phyloP scores from a whole-genome alignment of 2,888 invertebrate genomes.

The Eilema griseolum region DNA sequence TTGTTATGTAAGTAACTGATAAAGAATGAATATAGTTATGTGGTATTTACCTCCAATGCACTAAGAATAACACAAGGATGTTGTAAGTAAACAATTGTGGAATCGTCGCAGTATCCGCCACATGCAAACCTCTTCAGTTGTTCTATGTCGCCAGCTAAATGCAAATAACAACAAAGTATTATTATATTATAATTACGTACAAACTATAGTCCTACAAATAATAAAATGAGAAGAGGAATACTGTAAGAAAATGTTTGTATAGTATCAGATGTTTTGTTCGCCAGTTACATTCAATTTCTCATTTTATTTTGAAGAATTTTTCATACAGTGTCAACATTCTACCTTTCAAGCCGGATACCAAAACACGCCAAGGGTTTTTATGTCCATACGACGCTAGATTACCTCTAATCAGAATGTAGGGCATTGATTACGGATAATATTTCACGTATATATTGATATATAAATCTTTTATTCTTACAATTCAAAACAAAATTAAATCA shows the following conservation, averaged over 20 bases:
- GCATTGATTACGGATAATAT: conserved; percentile 89
- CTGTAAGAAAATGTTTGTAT: background rate
- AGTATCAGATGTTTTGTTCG: background rate
- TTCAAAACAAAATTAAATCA: conserved; percentile 35
- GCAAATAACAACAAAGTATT: background rate
- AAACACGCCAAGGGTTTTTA: conserved; percentile 95
- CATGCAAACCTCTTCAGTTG: conserved; percentile 94
- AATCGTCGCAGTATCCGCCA: conserved; percentile 94
- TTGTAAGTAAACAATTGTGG: conserved; percentile 94
- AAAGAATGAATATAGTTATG: conserved; percentile 10
- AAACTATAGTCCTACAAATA: background rate
- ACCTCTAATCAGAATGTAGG: conserved; percentile 96
- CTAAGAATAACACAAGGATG: conserved; percentile 95
- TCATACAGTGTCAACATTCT: conserved; percentile 66
- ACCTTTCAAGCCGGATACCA: conserved; percentile 95
- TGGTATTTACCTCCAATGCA: conserved; percentile 90
- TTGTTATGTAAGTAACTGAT: conserved; percentile 18
- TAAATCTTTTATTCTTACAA: conserved; percentile 34
- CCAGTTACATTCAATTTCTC: conserved; percentile 44
- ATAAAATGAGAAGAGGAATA: conserved; percentile 21
- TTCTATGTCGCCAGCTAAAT: conserved; percentile 91
- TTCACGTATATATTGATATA: conserved; percentile 39
- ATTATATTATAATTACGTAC: conserved; percentile 1
- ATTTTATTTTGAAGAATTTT: conserved; percentile 42
- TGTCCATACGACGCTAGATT: conserved; percentile 95